Evolutionary conservation across 2,797 vertebrate genomes (phyloP).

Genomic region (Sebastes kiyomatsui): DNA sequence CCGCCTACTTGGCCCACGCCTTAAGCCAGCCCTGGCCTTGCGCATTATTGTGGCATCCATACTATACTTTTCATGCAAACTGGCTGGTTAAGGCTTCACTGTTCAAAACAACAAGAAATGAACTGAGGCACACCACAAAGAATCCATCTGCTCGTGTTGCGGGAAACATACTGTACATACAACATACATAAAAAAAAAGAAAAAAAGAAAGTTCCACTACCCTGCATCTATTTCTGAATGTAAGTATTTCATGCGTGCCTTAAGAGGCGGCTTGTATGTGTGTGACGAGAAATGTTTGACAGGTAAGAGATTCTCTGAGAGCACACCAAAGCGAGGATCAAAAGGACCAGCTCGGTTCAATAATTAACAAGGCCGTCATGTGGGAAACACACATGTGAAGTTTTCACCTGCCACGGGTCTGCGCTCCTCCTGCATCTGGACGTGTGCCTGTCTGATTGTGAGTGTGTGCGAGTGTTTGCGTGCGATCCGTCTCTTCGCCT

Average conservation of each 20-base stretch:
- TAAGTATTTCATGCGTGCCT: constrained; percentile 17
- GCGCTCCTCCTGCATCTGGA: constrained; percentile 31
- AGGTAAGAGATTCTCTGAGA: constrained; percentile 59
- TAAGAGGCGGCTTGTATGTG: constrained; percentile 33
- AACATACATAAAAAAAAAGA: background rate
- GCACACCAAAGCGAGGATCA: constrained; percentile 64
- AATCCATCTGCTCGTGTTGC: constrained; percentile 13
- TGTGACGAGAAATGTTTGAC: constrained; percentile 63
- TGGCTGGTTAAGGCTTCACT: too few relatives aligned
- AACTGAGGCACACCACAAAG: background rate
- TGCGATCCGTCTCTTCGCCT: constrained; percentile 23
- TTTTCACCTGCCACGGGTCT: constrained; percentile 53
- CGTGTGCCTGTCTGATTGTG: constrained; percentile 11
- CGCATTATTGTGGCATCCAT: too few relatives aligned
- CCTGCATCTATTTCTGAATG: constrained; percentile 3
- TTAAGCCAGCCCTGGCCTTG: too few relatives aligned
- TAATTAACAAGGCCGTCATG: constrained; percentile 71
- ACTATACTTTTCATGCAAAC: too few relatives aligned
- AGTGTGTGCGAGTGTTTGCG: constrained; percentile 9
- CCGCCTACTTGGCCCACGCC: too few relatives aligned
- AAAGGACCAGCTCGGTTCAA: constrained; percentile 71
- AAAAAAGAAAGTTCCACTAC: background rate
- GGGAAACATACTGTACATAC: constrained; percentile 3
- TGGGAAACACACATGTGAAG: constrained; percentile 58
- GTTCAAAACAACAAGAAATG: constrained; percentile 5